Percentiles rank a stretch among this genome's conserved stretches.
Conservation (phyloP, 2,888 invertebrate genomes). For the Papilio protenor region DNA sequence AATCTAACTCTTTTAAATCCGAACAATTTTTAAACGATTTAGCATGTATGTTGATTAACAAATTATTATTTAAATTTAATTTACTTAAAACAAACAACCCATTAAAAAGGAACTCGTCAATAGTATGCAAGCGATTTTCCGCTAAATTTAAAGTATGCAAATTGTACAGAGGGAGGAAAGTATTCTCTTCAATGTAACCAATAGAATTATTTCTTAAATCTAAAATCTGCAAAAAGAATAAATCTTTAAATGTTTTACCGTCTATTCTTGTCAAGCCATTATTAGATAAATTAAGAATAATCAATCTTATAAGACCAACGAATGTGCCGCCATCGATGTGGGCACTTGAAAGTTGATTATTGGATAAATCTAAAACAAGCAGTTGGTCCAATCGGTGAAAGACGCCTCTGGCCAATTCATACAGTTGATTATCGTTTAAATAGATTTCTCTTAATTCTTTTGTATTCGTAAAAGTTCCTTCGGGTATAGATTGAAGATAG, state of each 20-base stretch:
- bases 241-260: constrained; percentile 92
- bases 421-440: constrained; percentile 93
- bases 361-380: constrained; percentile 92
- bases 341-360: constrained; percentile 93
- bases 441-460: constrained; percentile 93
- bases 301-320: constrained; percentile 92
- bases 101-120: constrained; percentile 92
- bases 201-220: constrained; percentile 95
- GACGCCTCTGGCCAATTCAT: constrained; percentile 91
- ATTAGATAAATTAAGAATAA: constrained; percentile 93
- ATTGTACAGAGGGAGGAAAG: constrained; percentile 94
- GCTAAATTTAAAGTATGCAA: constrained; percentile 95
- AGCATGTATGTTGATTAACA: constrained; percentile 89
- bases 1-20: constrained; percentile 93
- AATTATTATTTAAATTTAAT: constrained; percentile 93
- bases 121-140: constrained; percentile 92
- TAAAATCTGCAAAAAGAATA: constrained; percentile 94
- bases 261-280: constrained; percentile 94
- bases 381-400: constrained; percentile 94
- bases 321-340: constrained; percentile 94
- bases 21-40: constrained; percentile 95
- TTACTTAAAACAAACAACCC: constrained; percentile 93
- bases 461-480: constrained; percentile 91
- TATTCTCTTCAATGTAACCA: constrained; percentile 93
- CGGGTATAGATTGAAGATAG: constrained; percentile 91